phyloP scores from a whole-genome alignment of 1,140 invertebrate genomes.

The Drosophila simulans region DNA sequence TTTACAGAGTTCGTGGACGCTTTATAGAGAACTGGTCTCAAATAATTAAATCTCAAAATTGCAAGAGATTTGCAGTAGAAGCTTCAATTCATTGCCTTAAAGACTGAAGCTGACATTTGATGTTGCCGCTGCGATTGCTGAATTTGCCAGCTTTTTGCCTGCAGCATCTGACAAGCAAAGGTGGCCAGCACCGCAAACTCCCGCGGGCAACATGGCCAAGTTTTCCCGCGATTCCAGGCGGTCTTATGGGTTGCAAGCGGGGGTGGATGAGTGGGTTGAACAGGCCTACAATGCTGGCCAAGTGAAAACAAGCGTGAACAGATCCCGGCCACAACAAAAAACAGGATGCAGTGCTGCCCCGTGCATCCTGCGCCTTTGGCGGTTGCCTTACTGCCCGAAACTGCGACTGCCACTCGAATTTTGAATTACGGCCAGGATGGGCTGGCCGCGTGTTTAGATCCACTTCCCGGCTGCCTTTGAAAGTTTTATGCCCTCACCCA shows the following conservation, averaged over 20 bases:
- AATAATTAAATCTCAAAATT: too few relatives aligned
- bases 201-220: slow-evolving; percentile 28
- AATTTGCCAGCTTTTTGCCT: slow-evolving; percentile 10
- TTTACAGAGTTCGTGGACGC: too few relatives aligned
- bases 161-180: slow-evolving; percentile 41
- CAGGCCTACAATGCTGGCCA: slow-evolving; percentile 29
- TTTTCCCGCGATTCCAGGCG: slow-evolving; percentile 10
- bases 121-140: slow-evolving; percentile 16
- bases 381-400: slow-evolving; percentile 49
- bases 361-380: slow-evolving; percentile 66
- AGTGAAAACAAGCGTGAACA: slow-evolving; percentile 73
- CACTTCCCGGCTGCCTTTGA: slow-evolving; percentile 69
- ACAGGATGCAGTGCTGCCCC: slow-evolving; percentile 67
- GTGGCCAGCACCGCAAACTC: slow-evolving; percentile 38
- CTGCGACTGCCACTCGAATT: slow-evolving; percentile 75
- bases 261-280: background rate
- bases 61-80: too few relatives aligned
- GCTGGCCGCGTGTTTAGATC: slow-evolving; percentile 66
- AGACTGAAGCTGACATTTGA: slow-evolving; percentile 2
- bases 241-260: too few relatives aligned
- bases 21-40: too few relatives aligned
- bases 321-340: slow-evolving; percentile 58
- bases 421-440: slow-evolving; percentile 71
- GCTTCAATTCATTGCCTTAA: background rate
- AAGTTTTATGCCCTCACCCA: slow-evolving; percentile 65